Base-by-base conservation (phyloP, 2,797 vertebrate genomes). In the Xenops minutus region DNA sequence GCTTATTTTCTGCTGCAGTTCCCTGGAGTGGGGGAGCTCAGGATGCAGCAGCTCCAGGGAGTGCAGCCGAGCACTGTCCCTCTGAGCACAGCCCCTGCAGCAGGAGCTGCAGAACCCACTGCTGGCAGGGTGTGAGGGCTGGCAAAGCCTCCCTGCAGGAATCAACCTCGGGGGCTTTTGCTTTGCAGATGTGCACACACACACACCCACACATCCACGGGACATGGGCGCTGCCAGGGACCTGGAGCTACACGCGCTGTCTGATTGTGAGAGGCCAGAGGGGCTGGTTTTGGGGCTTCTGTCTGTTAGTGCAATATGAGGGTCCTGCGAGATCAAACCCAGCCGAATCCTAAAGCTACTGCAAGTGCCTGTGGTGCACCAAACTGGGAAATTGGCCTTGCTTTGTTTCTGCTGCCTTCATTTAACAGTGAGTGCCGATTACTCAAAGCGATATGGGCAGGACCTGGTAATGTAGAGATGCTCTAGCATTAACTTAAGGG, bases 361-460 rank as follows among this genome's bases (percentile, higher is more conserved):
- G 72, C 36, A 36, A 79, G 75, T 36, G 69, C 94, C 81, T 34
- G 87, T 15, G 12, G 62, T 71, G 93, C 51, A 88, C 83, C 67
- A 77, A 87, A 87, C 76, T 56, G 97, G 97, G 97, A 88, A 92
- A 97, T 97, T 96, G 97, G 97, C 93, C 96, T 98, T 91, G 95
- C 97, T 97, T 97, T 97, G 96, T 98, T 96, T 98, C 95, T 95
- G 22, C 98, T 98, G 96, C 98, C 97, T 97, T 96, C 97, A 97
- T 98, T 98, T 98, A 99, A 99, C 99, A 99, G 99, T 99, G 98
- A 98, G 98, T 99, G 99, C 99, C 99, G 99, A 99, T 99, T 99
- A 99, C 99, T 99, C 99, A 98, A 99, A 99, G 99, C 99, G 99
- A 99, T 99, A 99, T 98, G 99, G 98, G 99, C 98, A 99, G 99